Percentiles rank a stretch among this genome's conserved stretches.
Conservation (phyloP, 2,888 invertebrate species). For the Branchellion lobata region DNA sequence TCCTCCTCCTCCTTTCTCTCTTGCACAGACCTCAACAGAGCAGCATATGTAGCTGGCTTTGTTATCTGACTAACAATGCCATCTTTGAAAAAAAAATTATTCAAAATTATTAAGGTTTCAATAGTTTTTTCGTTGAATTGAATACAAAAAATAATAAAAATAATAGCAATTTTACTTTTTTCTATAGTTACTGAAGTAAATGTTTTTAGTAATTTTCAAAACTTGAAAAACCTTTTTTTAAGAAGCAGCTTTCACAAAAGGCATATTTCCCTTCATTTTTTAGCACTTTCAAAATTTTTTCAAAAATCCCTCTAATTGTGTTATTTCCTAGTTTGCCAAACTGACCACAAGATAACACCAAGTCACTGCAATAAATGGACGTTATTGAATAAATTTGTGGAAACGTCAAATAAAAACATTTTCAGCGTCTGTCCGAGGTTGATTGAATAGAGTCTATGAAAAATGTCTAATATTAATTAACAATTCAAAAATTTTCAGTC, state of each 20-base stretch:
- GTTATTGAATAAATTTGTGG: constrained; percentile 55
- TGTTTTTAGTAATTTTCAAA: neutral
- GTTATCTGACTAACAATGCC: neutral
- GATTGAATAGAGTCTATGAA: no score
- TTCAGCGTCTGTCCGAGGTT: no score
- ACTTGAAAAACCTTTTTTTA: constrained; percentile 63
- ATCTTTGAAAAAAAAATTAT: no score
- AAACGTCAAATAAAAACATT: no score
- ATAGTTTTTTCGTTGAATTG: no score
- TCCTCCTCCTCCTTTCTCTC: no score
- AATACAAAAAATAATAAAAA: no score
- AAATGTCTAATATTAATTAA: neutral
- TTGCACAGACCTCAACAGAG: constrained; percentile 45
- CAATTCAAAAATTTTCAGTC: no score
- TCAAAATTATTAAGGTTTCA: no score
- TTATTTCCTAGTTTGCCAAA: constrained; percentile 66
- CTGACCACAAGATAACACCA: constrained; percentile 68
- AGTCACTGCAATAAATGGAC: constrained; percentile 57
- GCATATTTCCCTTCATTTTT: constrained; percentile 64
- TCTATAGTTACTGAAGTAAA: neutral
- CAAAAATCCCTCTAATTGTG: constrained; percentile 63
- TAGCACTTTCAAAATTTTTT: constrained; percentile 64
- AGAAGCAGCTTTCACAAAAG: constrained; percentile 66
- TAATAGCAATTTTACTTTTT: neutral
- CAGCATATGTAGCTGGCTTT: constrained; percentile 60